Conservation (phyloP, 2,888 invertebrate genomes). For the Apomyelois bistriatella region DNA sequence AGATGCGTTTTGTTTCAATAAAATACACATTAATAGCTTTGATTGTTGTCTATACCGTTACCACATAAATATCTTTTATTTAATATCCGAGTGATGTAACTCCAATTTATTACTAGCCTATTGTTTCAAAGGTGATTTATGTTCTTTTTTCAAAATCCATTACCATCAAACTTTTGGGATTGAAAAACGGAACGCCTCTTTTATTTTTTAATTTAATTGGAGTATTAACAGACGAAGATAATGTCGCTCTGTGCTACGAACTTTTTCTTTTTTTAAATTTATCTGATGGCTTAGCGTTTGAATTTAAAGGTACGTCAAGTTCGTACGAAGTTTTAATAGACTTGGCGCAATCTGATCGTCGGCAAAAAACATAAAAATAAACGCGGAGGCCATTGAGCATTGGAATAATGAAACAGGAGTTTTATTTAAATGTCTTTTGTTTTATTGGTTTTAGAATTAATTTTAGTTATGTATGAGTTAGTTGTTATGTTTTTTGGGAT, state of each 20-base stretch:
- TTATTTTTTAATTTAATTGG: slow-evolving; percentile 72
- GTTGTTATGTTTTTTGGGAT: neutral
- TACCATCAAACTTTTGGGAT: slow-evolving; percentile 23
- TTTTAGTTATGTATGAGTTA: slow-evolving; percentile 8
- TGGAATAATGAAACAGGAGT: slow-evolving; percentile 1
- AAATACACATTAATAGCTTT: slow-evolving; percentile 14
- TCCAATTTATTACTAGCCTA: slow-evolving; percentile 4
- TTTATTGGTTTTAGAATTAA: neutral
- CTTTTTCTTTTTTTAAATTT: slow-evolving; percentile 55
- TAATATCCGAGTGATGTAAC: neutral
- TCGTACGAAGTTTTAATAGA: slow-evolving; percentile 75
- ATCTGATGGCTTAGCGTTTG: slow-evolving; percentile 78
- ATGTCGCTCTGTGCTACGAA: slow-evolving; percentile 54
- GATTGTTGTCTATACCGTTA: slow-evolving; percentile 8
- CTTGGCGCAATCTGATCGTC: slow-evolving; percentile 64
- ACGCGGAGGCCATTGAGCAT: slow-evolving; percentile 23
- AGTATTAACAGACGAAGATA: slow-evolving; percentile 75
- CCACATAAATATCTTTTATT: neutral
- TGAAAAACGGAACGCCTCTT: slow-evolving; percentile 57
- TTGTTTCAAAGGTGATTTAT: slow-evolving; percentile 9
- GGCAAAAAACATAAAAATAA: slow-evolving; percentile 57
- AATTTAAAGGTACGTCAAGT: slow-evolving; percentile 73
- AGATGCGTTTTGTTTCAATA: slow-evolving; percentile 19
- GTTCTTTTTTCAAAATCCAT: slow-evolving; percentile 4
- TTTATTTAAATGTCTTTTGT: neutral